Evolutionary conservation across 2,888 invertebrate species (phyloP).

Genomic region (Apamea epomidion): DNA sequence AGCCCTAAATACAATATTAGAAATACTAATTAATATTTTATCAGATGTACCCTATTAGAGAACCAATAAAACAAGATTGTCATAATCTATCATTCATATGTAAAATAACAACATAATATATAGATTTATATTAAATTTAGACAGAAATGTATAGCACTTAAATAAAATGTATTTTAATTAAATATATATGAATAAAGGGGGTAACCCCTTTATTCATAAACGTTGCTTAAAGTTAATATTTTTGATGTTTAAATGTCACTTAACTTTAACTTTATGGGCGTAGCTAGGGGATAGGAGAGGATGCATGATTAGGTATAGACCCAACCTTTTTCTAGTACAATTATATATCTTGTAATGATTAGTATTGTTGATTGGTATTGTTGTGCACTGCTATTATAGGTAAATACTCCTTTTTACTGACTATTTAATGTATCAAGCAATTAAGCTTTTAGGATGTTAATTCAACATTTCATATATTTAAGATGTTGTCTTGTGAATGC

Average conservation of each 20-base stretch:
- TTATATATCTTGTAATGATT: conserved; percentile 32
- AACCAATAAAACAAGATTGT: conserved; percentile 14
- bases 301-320: not conserved
- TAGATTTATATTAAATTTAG: not conserved
- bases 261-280: not conserved
- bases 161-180: conserved; percentile 9
- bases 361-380: conserved; percentile 31
- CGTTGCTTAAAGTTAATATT: not conserved
- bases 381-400: conserved; percentile 8
- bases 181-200: too few species aligned
- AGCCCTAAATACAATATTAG: not conserved
- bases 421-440: conserved; percentile 19
- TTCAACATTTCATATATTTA: not conserved
- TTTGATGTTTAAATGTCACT: not conserved
- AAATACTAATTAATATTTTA: conserved; percentile 17
- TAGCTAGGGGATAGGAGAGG: not conserved
- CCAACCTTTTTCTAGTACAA: conserved; percentile 47
- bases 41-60: not conserved
- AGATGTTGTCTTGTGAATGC: not conserved
- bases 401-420: not conserved
- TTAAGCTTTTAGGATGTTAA: not conserved
- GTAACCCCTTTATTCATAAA: not conserved
- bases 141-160: conserved; percentile 13
- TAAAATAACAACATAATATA: conserved; percentile 11
- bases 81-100: not conserved